These are phyloP conservation scores for Odocoileus hemionus DNA, from an alignment of 2,113 vertebrate species.

Conservation along the genomic window DNA sequence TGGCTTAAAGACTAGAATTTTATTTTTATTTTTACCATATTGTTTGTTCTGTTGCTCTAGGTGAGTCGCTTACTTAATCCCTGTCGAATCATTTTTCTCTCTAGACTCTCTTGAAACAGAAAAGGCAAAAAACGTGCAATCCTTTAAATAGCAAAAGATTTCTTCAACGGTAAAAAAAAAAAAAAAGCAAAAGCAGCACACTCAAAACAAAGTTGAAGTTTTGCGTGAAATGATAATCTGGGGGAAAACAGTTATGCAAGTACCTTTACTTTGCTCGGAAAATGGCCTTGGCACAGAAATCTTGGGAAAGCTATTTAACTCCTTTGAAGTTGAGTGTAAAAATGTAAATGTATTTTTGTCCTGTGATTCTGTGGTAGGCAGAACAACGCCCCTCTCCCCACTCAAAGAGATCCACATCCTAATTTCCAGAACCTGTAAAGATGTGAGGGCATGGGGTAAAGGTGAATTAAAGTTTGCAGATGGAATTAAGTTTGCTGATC, in stretches of 20 bases:
- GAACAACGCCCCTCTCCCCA: neutral
- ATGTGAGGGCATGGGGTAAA: neutral
- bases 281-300: neutral
- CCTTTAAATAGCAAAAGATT: neutral
- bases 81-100: constrained; percentile 14
- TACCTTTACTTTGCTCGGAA: neutral
- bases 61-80: neutral
- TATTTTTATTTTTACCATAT: neutral
- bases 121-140: neutral
- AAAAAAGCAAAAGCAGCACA: neutral
- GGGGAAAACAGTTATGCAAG: neutral
- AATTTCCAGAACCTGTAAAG: neutral
- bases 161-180: constrained; percentile 9
- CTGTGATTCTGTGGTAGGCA: neutral
- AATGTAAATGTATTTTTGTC: neutral
- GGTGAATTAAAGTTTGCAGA: neutral
- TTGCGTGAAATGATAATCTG: neutral
- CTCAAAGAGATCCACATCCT: neutral
- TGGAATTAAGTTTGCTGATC: neutral
- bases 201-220: neutral
- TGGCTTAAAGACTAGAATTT: constrained; percentile 23
- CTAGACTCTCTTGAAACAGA: neutral
- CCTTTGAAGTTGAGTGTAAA: neutral
- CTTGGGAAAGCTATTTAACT: neutral
- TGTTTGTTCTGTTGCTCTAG: neutral